These are phyloP conservation scores for Noctua janthe DNA, from an alignment of 2,888 invertebrate genomes.

Conservation along the genomic window DNA sequence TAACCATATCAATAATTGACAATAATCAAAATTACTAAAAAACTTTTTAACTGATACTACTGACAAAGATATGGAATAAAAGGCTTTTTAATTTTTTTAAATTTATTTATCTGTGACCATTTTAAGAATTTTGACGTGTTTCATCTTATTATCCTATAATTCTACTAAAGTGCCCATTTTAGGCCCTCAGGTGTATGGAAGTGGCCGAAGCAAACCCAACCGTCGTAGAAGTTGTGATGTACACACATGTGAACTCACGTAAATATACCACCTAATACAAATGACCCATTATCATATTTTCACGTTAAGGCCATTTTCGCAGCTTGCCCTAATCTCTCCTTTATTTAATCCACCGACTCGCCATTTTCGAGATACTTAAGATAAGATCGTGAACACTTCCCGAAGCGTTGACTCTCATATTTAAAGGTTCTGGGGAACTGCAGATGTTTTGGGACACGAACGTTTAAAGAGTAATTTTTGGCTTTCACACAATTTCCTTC, in stretches of 20 bases:
- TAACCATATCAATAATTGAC: no score
- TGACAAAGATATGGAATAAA: no score
- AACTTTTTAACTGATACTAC: no score
- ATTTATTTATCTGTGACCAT: no score
- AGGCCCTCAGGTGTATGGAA: no score
- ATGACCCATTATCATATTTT: slow-evolving; percentile 47
- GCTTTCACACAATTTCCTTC: slow-evolving; percentile 1
- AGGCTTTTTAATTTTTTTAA: no score
- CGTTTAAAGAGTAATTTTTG: slow-evolving; percentile 29
- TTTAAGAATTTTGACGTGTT: no score
- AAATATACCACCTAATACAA: slow-evolving; percentile 6
- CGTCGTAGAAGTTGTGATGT: background rate
- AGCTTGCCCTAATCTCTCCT: slow-evolving; percentile 54
- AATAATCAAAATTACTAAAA: no score
- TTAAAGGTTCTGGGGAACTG: slow-evolving; percentile 43
- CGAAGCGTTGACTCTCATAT: slow-evolving; percentile 50
- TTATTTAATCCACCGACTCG: slow-evolving; percentile 59
- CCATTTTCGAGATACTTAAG: slow-evolving; percentile 60
- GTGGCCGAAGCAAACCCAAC: no score
- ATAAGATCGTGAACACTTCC: slow-evolving; percentile 57
- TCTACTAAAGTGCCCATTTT: no score
- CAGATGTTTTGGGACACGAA: slow-evolving; percentile 36
- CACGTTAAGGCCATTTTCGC: slow-evolving; percentile 36
- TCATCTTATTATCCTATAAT: no score
- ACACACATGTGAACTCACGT: slow-evolving; percentile 15